Percentiles rank a stretch among this genome's conserved stretches.
Conservation (phyloP, 1,140 invertebrate species). For the Drosophila ogumai region DNA sequence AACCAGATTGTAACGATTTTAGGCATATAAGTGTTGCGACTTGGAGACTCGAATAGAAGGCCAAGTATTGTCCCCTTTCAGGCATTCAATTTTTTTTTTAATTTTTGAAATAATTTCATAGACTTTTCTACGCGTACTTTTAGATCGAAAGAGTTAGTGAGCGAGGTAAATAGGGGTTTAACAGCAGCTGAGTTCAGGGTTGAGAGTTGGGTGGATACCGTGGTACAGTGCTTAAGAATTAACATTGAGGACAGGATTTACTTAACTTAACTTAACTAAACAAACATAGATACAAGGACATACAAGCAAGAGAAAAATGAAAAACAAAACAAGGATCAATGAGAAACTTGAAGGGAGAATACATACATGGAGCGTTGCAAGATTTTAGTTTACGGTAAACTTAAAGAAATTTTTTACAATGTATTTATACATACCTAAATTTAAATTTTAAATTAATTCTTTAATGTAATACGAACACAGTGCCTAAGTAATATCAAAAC, state of each 20-base stretch:
- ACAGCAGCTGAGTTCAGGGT: slow-evolving; percentile 44
- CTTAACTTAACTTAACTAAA: slow-evolving; percentile 41
- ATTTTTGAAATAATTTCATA: slow-evolving; percentile 51
- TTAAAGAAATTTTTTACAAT: slow-evolving; percentile 84
- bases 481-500: slow-evolving; percentile 85
- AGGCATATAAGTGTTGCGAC: slow-evolving; percentile 76
- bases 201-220: slow-evolving; percentile 19
- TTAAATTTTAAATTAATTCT: slow-evolving; percentile 84
- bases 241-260: slow-evolving; percentile 46
- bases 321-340: slow-evolving; percentile 21
- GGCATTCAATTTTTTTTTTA: slow-evolving; percentile 15
- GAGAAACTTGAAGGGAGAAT: slow-evolving; percentile 44
- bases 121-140: slow-evolving; percentile 72
- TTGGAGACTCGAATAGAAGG: slow-evolving; percentile 45
- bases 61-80: slow-evolving; percentile 37
- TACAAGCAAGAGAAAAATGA: slow-evolving; percentile 37
- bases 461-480: slow-evolving; percentile 85
- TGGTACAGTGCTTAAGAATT: slow-evolving; percentile 61
- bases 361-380: slow-evolving; percentile 76
- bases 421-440: slow-evolving; percentile 84
- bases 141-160: slow-evolving; percentile 42
- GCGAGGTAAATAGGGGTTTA: slow-evolving; percentile 48
- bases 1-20: slow-evolving; percentile 71
- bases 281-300: slow-evolving; percentile 52
- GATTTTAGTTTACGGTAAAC: slow-evolving; percentile 83